Evolutionary conservation across 2,888 invertebrate genomes (phyloP).

Genomic region (Tiphia femorata): DNA sequence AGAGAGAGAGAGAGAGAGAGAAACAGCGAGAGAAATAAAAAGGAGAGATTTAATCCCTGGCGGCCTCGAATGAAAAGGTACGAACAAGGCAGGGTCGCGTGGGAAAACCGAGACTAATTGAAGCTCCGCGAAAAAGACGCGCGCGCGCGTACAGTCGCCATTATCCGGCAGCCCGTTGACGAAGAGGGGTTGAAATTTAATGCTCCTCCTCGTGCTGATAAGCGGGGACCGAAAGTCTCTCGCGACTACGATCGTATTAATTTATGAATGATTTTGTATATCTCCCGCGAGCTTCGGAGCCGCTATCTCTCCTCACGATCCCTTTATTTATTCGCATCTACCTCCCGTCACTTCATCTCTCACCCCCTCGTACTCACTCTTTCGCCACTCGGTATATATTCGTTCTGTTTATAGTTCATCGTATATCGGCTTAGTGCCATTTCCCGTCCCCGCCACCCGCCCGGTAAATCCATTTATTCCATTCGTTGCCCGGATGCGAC

Average conservation of each 20-base stretch:
- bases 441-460: no score
- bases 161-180: constrained; percentile 1
- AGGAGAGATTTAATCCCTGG: constrained; percentile 8
- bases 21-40: not conserved
- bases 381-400: no score
- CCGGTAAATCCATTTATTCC: no score
- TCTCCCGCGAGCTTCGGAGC: no score
- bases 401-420: no score
- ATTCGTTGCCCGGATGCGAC: no score
- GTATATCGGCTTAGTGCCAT: no score
- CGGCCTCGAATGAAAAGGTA: constrained; percentile 3
- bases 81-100: constrained; percentile 10
- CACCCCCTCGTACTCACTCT: no score
- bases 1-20: not conserved
- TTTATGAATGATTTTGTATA: not conserved
- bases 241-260: not conserved
- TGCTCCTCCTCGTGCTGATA: not conserved
- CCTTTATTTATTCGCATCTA: no score
- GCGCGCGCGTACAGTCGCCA: not conserved
- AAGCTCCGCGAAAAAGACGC: not conserved
- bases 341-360: no score
- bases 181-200: constrained; percentile 6
- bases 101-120: not conserved
- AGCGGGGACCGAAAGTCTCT: constrained; percentile 6
- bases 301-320: no score